Conservation (phyloP, 2,888 invertebrate species). For the Nemoura dubitans region DNA sequence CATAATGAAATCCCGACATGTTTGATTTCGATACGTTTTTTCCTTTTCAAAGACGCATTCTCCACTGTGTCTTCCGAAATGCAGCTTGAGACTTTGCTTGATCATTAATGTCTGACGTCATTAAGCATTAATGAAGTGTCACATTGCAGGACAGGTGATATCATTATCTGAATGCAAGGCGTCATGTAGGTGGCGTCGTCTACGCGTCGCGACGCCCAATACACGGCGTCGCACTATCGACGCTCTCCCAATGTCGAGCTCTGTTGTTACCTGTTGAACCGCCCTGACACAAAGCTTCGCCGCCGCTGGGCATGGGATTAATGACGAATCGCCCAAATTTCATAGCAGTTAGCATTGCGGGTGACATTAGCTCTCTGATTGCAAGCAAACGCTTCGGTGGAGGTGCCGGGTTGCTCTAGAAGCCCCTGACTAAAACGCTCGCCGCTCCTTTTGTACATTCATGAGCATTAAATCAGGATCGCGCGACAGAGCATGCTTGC, state of each 20-base stretch:
- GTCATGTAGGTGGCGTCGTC: neutral
- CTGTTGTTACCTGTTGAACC: neutral
- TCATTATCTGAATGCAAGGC: neutral
- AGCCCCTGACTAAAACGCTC: neutral
- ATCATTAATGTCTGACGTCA: constrained; percentile 12
- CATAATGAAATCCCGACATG: neutral
- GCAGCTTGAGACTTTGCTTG: neutral
- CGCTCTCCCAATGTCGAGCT: neutral
- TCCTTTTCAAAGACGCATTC: neutral
- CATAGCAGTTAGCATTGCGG: neutral
- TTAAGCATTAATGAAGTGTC: constrained; percentile 4
- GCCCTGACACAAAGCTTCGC: neutral
- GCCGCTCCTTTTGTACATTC: neutral
- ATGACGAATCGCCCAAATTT: too few species aligned
- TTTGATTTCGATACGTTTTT: neutral
- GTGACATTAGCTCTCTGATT: neutral
- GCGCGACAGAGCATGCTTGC: neutral
- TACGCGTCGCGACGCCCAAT: neutral
- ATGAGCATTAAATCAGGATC: neutral
- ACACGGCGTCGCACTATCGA: too few species aligned
- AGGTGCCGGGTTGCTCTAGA: neutral
- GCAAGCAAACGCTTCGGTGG: neutral
- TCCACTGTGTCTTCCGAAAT: neutral
- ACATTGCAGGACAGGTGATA: neutral
- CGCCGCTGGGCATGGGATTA: neutral